These are phyloP conservation scores for Lepilemur septentrionalis DNA, from an alignment of 2,797 vertebrate genomes.

Conservation along the genomic window DNA sequence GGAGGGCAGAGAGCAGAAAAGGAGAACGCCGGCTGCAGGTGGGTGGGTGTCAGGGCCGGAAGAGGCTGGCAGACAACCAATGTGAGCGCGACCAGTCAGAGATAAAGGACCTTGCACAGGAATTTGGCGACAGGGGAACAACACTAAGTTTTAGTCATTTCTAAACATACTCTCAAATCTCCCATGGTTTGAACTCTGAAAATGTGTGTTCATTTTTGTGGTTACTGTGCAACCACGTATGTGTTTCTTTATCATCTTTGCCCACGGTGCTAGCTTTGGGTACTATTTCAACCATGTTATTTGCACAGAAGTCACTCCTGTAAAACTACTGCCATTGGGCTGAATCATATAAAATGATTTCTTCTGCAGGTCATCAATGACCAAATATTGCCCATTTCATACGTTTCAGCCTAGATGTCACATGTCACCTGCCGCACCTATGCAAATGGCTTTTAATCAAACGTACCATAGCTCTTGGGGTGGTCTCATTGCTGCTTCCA, in stretches of 20 bases:
- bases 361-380: background rate
- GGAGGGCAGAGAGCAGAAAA: background rate
- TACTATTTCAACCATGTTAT: background rate
- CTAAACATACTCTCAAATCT: background rate
- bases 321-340: background rate
- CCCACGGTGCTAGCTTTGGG: background rate
- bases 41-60: accelerated
- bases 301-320: background rate
- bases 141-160: background rate
- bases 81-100: background rate
- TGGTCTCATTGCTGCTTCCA: background rate
- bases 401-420: background rate
- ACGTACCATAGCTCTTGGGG: accelerated
- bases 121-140: background rate
- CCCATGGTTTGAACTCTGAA: background rate
- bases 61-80: background rate
- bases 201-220: background rate
- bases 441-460: background rate
- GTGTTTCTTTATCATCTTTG: background rate
- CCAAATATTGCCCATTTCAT: background rate
- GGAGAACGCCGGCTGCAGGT: background rate
- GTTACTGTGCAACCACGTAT: background rate
- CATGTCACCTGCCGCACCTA: background rate
- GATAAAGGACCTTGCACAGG: background rate
- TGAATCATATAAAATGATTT: background rate